phyloP scores from a whole-genome alignment of 2,113 vertebrate genomes.

The Odontophorus gujanensis region DNA sequence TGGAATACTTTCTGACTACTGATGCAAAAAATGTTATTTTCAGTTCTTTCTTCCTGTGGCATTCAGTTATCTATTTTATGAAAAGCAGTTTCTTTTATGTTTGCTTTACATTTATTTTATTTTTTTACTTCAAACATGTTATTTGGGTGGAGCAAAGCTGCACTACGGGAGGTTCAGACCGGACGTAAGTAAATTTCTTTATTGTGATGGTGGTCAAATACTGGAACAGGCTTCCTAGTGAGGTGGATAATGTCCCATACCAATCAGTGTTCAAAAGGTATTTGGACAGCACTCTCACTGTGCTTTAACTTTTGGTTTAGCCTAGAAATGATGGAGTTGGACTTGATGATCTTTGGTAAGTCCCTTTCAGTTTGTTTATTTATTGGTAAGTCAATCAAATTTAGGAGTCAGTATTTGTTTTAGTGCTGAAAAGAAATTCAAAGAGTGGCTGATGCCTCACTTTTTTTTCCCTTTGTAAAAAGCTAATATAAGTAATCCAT shows the following conservation, averaged over 20 bases:
- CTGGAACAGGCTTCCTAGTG: no score
- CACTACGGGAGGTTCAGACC: no score
- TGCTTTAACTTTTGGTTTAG: no score
- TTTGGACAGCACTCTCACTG: no score
- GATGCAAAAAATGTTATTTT: background rate
- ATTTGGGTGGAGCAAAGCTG: background rate
- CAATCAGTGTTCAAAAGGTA: no score
- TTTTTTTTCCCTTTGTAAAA: background rate
- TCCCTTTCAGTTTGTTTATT: no score
- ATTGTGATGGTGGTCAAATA: no score
- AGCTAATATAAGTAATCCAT: background rate
- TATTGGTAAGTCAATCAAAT: no score
- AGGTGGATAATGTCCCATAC: no score
- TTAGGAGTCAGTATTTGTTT: background rate
- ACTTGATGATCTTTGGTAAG: no score
- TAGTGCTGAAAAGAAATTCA: background rate
- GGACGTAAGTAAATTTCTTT: no score
- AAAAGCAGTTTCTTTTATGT: background rate
- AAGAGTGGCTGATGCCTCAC: background rate
- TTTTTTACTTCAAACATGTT: background rate
- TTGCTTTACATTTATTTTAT: background rate
- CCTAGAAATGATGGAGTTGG: no score
- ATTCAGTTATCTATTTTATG: background rate
- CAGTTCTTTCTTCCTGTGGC: background rate
- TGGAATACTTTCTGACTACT: background rate